Conservation (phyloP, 2,113 vertebrate species). For the Neofelis nebulosa region DNA sequence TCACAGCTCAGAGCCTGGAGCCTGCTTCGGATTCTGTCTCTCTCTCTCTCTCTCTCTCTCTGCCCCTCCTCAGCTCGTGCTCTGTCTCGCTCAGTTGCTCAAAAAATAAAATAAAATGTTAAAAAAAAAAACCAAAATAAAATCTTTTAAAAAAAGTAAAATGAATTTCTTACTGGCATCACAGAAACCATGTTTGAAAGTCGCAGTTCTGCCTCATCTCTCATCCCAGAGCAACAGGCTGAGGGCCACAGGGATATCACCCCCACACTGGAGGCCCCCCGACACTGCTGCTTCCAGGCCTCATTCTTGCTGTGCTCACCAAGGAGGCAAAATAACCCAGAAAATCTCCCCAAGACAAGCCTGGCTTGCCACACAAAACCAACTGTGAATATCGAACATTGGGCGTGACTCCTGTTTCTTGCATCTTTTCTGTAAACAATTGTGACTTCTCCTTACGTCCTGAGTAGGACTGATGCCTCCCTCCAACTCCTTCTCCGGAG, state of each 20-base stretch:
- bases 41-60: too few species aligned
- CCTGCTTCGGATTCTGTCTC: too few species aligned
- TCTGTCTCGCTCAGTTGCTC: too few species aligned
- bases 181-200: background rate
- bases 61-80: too few species aligned
- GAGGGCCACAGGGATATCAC: background rate
- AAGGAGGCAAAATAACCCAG: background rate
- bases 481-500: background rate
- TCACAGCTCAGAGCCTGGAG: too few species aligned
- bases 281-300: background rate
- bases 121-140: too few species aligned
- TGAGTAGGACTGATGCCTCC: background rate
- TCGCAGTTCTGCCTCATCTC: rapidly evolving
- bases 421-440: background rate
- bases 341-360: background rate
- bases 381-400: background rate
- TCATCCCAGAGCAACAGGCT: rapidly evolving
- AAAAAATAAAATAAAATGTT: too few species aligned
- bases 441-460: background rate
- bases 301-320: background rate
- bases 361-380: background rate
- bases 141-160: background rate
- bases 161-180: background rate
- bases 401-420: background rate
- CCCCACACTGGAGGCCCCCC: background rate